Percentiles rank a stretch among this genome's conserved stretches.
phyloP scores from a whole-genome alignment of 2,888 invertebrate genomes.

The Papilio demoleus region DNA sequence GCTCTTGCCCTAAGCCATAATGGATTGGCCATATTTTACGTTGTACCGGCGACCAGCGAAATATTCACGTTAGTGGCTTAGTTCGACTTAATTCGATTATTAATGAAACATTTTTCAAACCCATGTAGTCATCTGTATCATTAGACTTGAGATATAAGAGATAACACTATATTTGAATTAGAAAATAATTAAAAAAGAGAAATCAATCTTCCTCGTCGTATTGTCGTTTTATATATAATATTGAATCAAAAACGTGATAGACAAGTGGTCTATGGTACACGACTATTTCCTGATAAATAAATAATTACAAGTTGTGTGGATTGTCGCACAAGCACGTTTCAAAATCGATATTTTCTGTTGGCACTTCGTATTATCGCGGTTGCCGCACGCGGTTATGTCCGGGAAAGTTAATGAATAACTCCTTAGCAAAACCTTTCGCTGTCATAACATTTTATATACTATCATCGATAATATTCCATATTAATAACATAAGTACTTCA shows the following conservation, averaged over 20 bases:
- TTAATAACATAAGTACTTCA: too few relatives aligned
- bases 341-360: constrained; percentile 18
- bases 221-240: constrained; percentile 21
- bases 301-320: constrained; percentile 15
- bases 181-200: constrained; percentile 36
- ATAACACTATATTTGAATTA: too few relatives aligned
- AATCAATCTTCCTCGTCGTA: constrained; percentile 14
- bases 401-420: constrained; percentile 23
- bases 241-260: constrained; percentile 33
- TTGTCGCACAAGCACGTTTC: constrained; percentile 12
- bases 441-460: background rate
- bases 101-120: too few relatives aligned
- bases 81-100: too few relatives aligned
- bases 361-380: constrained; percentile 9
- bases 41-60: too few relatives aligned
- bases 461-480: background rate
- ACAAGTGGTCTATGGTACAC: background rate
- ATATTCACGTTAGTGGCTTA: too few relatives aligned
- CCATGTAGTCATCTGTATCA: too few relatives aligned
- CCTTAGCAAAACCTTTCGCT: constrained; percentile 7
- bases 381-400: constrained; percentile 12
- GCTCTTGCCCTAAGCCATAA: too few relatives aligned
- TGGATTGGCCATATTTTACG: too few relatives aligned
- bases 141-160: too few relatives aligned
- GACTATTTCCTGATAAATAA: constrained; percentile 30